Conservation (phyloP, 2,888 invertebrate species). For the Drosophila rubida region DNA sequence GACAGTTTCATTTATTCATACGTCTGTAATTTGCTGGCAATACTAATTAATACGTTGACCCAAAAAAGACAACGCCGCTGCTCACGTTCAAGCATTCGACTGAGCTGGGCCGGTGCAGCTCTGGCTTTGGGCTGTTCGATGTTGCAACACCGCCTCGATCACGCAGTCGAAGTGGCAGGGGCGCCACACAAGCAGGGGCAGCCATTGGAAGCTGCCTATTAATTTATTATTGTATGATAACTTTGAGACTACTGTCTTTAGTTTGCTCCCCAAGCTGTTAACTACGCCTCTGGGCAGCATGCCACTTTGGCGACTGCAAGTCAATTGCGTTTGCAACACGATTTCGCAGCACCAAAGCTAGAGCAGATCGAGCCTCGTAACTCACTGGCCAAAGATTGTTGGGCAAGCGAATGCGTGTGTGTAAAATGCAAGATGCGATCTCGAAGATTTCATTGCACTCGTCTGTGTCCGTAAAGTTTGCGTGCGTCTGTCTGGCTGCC, state of each 20-base stretch:
- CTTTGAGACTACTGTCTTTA: background rate
- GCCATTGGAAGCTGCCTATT: background rate
- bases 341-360: constrained; percentile 36
- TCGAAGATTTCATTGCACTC: constrained; percentile 41
- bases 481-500: constrained; percentile 13
- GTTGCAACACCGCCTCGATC: constrained; percentile 42
- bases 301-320: constrained; percentile 26
- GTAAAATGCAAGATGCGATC: constrained; percentile 69
- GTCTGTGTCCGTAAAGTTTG: constrained; percentile 15
- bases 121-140: constrained; percentile 13
- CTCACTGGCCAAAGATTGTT: constrained; percentile 48
- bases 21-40: constrained; percentile 57
- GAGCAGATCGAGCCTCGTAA: constrained; percentile 49
- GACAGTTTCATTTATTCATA: constrained; percentile 29
- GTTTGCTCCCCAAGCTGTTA: background rate
- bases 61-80: constrained; percentile 54
- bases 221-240: no score
- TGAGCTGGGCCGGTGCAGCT: constrained; percentile 4
- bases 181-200: background rate
- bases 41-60: constrained; percentile 79
- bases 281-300: constrained; percentile 41
- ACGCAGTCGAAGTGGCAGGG: constrained; percentile 25
- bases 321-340: constrained; percentile 69
- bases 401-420: constrained; percentile 65
- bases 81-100: constrained; percentile 60